These are phyloP conservation scores for Acleris cristana DNA, from an alignment of 2,888 invertebrate species.

Conservation along the genomic window DNA sequence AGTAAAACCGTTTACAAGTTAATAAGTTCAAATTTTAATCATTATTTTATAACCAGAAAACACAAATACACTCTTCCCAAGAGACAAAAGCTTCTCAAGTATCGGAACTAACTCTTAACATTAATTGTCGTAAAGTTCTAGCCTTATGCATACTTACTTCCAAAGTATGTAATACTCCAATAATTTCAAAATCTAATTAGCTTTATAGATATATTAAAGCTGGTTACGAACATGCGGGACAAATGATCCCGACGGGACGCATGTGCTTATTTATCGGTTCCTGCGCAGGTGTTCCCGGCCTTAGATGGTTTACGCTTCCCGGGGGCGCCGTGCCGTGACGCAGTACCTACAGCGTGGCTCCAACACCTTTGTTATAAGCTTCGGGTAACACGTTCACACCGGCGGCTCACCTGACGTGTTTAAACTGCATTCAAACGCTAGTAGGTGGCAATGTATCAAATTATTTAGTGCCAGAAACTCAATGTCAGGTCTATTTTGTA, in stretches of 20 bases:
- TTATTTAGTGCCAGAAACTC: no score
- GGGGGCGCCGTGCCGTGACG: conserved; percentile 58
- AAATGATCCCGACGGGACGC: conserved; percentile 62
- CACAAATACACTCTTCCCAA: no score
- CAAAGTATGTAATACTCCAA: not conserved
- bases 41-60: no score
- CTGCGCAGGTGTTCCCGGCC: conserved; percentile 63
- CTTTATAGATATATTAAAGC: conserved; percentile 20
- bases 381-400: not conserved
- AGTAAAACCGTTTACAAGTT: no score
- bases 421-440: no score
- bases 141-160: not conserved
- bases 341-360: conserved; percentile 45
- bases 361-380: conserved; percentile 6
- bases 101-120: no score
- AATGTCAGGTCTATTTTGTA: no score
- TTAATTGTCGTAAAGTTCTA: not conserved
- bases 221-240: conserved; percentile 63
- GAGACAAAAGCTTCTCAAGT: no score
- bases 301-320: conserved; percentile 67
- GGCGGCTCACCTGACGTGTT: no score
- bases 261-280: conserved; percentile 65
- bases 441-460: no score
- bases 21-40: no score
- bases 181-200: conserved; percentile 19